Conservation (phyloP, 2,888 invertebrate species). For the Eustalomyia histrio region DNA sequence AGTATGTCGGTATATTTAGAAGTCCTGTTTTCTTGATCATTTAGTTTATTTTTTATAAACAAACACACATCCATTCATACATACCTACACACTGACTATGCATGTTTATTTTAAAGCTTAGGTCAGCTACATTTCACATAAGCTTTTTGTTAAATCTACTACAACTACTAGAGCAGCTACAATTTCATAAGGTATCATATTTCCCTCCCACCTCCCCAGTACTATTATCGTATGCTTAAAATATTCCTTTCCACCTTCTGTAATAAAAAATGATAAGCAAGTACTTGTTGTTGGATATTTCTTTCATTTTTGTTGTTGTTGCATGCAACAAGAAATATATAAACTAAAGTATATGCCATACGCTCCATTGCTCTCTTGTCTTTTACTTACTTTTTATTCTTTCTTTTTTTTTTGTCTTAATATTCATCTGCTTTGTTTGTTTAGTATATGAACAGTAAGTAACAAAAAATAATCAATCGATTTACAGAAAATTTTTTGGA, state of each 20-base stretch:
- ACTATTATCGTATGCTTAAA: background rate
- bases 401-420: slow-evolving; percentile 19
- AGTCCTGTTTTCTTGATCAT: slow-evolving; percentile 42
- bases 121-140: slow-evolving; percentile 77
- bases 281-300: slow-evolving; percentile 36
- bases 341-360: slow-evolving; percentile 51
- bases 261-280: slow-evolving; percentile 16
- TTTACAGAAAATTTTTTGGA: no score
- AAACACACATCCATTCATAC: background rate
- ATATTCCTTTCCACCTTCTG: slow-evolving; percentile 14
- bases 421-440: slow-evolving; percentile 45
- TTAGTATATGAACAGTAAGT: slow-evolving; percentile 42
- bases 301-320: slow-evolving; percentile 7
- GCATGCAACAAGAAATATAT: slow-evolving; percentile 35
- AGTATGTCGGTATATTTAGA: slow-evolving; percentile 17
- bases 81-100: slow-evolving; percentile 34
- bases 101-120: slow-evolving; percentile 74
- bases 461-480: no score
- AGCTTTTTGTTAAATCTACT: slow-evolving; percentile 66
- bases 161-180: slow-evolving; percentile 26
- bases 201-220: background rate
- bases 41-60: slow-evolving; percentile 25
- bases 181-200: slow-evolving; percentile 19
- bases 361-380: slow-evolving; percentile 52
- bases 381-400: slow-evolving; percentile 42